These are phyloP conservation scores for Galbula dea DNA, from an alignment of 2,113 vertebrate species.

Conservation along the genomic window DNA sequence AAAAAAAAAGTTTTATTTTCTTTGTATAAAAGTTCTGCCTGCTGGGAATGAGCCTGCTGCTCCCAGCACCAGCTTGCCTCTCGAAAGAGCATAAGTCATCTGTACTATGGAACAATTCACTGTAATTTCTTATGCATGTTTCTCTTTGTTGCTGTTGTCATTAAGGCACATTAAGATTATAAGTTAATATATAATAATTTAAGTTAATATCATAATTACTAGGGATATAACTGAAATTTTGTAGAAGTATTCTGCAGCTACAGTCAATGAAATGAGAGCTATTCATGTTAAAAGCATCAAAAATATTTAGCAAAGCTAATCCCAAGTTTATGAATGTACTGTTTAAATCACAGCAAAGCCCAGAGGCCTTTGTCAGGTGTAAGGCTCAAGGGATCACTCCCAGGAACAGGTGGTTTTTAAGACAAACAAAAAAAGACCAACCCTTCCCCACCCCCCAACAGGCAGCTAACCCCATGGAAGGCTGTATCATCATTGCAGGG, in stretches of 20 bases:
- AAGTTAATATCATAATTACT: background rate
- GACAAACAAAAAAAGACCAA: background rate
- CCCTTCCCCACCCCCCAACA: background rate
- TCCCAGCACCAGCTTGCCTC: background rate
- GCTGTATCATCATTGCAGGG: background rate
- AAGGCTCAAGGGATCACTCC: background rate
- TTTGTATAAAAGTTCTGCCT: slow-evolving; percentile 13
- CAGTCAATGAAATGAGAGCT: background rate
- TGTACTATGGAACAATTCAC: background rate
- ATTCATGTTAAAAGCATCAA: background rate
- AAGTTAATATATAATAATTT: background rate
- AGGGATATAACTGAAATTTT: background rate
- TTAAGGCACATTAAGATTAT: background rate
- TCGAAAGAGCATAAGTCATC: background rate
- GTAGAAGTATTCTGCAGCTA: background rate
- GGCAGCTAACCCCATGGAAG: background rate
- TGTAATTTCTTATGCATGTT: background rate
- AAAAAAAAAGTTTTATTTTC: background rate
- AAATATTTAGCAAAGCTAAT: background rate
- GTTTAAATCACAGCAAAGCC: background rate
- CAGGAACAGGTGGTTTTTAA: background rate
- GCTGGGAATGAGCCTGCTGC: background rate
- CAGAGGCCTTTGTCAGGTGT: background rate
- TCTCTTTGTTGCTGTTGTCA: background rate
- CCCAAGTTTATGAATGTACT: background rate